Evolutionary conservation across 2,113 vertebrate genomes (phyloP).

Genomic region (Mastomys natalensis): DNA sequence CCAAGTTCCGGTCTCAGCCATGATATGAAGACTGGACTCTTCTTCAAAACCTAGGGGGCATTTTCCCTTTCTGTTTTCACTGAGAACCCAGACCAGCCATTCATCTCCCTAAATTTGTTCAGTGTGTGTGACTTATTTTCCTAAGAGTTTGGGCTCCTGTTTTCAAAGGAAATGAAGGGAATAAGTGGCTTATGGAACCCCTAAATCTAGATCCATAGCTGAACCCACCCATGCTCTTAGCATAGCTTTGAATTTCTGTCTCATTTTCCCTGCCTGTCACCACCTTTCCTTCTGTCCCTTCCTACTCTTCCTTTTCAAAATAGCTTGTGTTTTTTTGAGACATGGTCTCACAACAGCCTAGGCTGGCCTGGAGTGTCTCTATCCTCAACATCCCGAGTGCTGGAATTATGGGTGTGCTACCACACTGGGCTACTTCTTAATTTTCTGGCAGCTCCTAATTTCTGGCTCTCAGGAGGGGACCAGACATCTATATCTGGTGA

Average conservation of each 20-base stretch:
- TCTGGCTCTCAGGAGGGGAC: not conserved
- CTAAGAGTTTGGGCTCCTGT: not conserved
- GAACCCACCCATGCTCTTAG: not conserved
- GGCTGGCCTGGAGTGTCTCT: not conserved
- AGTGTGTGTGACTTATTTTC: not conserved
- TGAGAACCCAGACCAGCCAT: not conserved
- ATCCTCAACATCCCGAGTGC: not conserved
- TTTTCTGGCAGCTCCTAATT: slow-evolving; percentile 16
- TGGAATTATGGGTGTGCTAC: not conserved
- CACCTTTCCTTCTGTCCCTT: not conserved
- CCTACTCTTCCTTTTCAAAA: not conserved
- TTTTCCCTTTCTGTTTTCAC: not conserved
- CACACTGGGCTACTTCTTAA: not conserved
- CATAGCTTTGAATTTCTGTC: not conserved
- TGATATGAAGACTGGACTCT: not conserved
- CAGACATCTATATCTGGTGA: not conserved
- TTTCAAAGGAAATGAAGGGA: slow-evolving; percentile 5
- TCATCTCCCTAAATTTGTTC: not conserved
- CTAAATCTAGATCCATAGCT: not conserved
- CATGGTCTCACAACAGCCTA: not conserved
- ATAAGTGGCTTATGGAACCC: not conserved
- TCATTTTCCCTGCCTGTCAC: no score
- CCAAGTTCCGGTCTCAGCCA: not conserved
- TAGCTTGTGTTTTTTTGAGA: not conserved
- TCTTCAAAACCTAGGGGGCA: not conserved